Base-by-base conservation (phyloP, 1,140 invertebrate genomes). In the Eulimnadia texana region DNA sequence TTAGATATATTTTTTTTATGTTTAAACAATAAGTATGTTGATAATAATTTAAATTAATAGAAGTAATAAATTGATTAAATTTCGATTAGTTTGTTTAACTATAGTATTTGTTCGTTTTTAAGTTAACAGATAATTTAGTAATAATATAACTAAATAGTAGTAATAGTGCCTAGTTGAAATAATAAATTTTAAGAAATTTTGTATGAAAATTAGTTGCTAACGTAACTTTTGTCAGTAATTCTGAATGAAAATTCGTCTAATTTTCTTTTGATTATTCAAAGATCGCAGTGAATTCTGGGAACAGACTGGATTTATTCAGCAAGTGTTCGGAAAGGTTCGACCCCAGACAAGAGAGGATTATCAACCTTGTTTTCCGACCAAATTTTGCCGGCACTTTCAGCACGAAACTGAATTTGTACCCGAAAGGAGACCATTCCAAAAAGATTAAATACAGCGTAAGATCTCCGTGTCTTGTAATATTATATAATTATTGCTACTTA, bases 331-430 rank as follows among this genome's bases (percentile, higher is more conserved):
- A 13, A 13, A 27, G n/a, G 22, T 42, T 57, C 22, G 55, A 33
- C 11, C 55, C 55, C 9, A 23, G 55, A 19, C 25, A 57, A 20
- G 55, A 57, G 10, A 29, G 28, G 27, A 29, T 20, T n/a, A 9
- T 57, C 2, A 33, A 28, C 29, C 25, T 57, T 3, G 28, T n/a
- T 3, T 57, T 57, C 33, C 55, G 19, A 33, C 55, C 55, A 0
- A 57, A 57, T 10, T 19, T 16, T 42, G 27, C 33, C 29, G 55
- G 55, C 13, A 20, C n/a, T 11, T 29, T 57, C n/a, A 19, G 9
- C 3, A 19, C 55, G 13, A 57, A 57, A 33, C 28, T 57, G 3
- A 57, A 57, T n/a, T 16, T 57, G 6, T 57, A 57, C 10, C 55
- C 55, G 13, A 23, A 27, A 3, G 16, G 55, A 27, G 25, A 57